phyloP scores from a whole-genome alignment of 1,140 invertebrate genomes.

The Uloborus diversus region DNA sequence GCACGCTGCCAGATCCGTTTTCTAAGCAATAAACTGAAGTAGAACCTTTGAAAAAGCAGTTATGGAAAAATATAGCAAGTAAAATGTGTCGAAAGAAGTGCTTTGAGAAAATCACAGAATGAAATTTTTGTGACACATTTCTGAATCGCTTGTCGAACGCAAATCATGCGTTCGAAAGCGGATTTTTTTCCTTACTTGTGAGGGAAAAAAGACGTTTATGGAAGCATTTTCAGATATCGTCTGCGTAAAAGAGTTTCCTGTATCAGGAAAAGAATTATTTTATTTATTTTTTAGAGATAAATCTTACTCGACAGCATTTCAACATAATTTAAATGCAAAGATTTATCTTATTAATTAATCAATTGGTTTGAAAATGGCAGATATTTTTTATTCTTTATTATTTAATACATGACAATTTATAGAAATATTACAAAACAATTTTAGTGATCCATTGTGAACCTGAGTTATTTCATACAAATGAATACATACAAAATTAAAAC shows the following conservation, averaged over 20 bases:
- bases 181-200: conserved; percentile 3
- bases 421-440: too few relatives aligned
- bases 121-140: background rate
- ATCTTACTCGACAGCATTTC: background rate
- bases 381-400: background rate
- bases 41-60: background rate
- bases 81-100: background rate
- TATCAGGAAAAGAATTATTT: background rate
- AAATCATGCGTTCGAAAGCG: background rate
- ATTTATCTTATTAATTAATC: background rate
- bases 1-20: background rate
- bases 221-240: background rate
- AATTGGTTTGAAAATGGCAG: background rate
- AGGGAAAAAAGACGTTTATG: background rate
- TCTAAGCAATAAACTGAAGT: background rate
- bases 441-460: too few relatives aligned
- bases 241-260: background rate
- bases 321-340: background rate
- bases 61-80: background rate
- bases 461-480: too few relatives aligned
- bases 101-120: background rate
- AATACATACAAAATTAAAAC: too few relatives aligned
- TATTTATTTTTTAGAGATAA: background rate
- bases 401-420: too few relatives aligned
- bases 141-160: background rate